A percentile compares a stretch with the other conserved stretches of the same genome.
phyloP scores from a whole-genome alignment of 2,888 invertebrate species.

The Cosmia pyralina region DNA sequence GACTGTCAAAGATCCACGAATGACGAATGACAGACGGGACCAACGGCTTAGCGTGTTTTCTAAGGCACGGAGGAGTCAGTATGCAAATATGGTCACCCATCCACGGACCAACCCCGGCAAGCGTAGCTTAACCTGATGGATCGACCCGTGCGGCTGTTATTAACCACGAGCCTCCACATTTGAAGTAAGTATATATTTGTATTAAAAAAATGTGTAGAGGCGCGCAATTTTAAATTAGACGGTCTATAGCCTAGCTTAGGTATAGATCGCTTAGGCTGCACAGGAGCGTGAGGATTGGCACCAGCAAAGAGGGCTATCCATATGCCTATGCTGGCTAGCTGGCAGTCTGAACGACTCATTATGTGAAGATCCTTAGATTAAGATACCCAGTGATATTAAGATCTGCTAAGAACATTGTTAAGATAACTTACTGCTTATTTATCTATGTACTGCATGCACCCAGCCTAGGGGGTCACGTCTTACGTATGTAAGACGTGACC shows the following conservation, averaged over 20 bases:
- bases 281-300: neutral
- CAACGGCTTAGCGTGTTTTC: too few relatives aligned
- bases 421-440: conserved; percentile 7
- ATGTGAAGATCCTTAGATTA: neutral
- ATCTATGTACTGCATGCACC: neutral
- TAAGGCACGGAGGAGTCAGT: too few relatives aligned
- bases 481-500: too few relatives aligned
- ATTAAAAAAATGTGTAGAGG: neutral
- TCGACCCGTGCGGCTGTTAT: too few relatives aligned
- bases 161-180: too few relatives aligned
- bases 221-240: neutral
- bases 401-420: neutral
- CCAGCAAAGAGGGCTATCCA: neutral
- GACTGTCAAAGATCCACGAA: too few relatives aligned
- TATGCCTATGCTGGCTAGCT: too few relatives aligned
- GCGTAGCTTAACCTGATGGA: too few relatives aligned
- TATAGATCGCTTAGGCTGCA: neutral
- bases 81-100: too few relatives aligned
- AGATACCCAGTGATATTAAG: neutral
- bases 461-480: neutral
- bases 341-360: neutral
- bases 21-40: too few relatives aligned
- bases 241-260: neutral
- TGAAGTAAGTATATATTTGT: neutral
- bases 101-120: too few relatives aligned